Conservation (phyloP, 2,888 invertebrate genomes). For the Heteromyza rotundicornis region DNA sequence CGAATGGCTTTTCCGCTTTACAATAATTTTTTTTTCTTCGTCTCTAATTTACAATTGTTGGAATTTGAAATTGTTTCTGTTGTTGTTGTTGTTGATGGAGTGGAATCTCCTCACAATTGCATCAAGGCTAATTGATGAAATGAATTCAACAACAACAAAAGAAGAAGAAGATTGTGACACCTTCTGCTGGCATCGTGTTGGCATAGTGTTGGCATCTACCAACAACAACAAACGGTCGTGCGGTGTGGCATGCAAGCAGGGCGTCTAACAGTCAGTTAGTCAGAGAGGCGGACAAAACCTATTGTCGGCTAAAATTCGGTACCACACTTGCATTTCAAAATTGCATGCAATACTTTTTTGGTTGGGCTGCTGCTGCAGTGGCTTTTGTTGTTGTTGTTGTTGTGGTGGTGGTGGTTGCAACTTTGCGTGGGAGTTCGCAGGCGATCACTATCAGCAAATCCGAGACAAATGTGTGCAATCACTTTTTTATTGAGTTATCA, state of each 20-base stretch:
- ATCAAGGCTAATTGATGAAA: slow-evolving; percentile 55
- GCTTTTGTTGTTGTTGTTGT: slow-evolving; percentile 20
- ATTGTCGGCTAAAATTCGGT: background rate
- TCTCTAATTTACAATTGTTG: too few relatives aligned
- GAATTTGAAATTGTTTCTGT: too few relatives aligned
- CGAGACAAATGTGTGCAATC: slow-evolving; percentile 59
- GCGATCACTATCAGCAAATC: slow-evolving; percentile 48
- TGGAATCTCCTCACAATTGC: slow-evolving; percentile 23
- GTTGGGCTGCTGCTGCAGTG: slow-evolving; percentile 1
- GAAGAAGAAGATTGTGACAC: slow-evolving; percentile 44
- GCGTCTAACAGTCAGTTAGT: too few relatives aligned
- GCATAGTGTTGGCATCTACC: too few relatives aligned
- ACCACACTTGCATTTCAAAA: slow-evolving; percentile 1
- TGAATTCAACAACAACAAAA: slow-evolving; percentile 22
- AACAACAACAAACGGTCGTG: background rate
- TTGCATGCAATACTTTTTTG: slow-evolving; percentile 22
- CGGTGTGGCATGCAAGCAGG: slow-evolving; percentile 3
- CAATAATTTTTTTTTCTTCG: background rate
- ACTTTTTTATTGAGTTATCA: slow-evolving; percentile 44
- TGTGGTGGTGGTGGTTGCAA: slow-evolving; percentile 28
- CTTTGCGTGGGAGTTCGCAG: slow-evolving; percentile 17
- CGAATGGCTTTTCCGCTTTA: background rate
- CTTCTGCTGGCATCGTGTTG: slow-evolving; percentile 19
- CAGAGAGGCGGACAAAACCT: background rate
- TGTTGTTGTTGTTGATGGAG: slow-evolving; percentile 26